Evolutionary conservation across 2,113 vertebrate genomes (phyloP).

Genomic region (Gambusia holbrooki): DNA sequence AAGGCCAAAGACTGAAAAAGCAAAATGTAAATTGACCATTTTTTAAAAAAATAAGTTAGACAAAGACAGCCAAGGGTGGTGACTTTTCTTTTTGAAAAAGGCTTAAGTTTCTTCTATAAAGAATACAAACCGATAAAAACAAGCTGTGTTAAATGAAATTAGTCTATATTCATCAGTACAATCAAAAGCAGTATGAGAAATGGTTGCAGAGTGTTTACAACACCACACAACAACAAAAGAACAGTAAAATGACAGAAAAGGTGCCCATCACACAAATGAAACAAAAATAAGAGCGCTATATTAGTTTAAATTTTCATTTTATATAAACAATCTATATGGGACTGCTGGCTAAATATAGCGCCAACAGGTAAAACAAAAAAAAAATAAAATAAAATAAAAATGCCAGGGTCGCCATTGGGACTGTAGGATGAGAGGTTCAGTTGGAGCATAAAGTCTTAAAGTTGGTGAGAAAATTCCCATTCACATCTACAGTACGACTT

Average conservation of each 20-base stretch:
- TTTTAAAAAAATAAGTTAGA: constrained; percentile 59
- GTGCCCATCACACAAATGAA: constrained; percentile 70
- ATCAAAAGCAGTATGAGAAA: constrained; percentile 63
- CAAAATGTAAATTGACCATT: constrained; percentile 64
- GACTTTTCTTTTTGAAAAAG: constrained; percentile 38
- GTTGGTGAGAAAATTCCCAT: constrained; percentile 60
- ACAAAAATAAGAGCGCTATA: constrained; percentile 65
- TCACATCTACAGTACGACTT: constrained; percentile 53
- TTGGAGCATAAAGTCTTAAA: constrained; percentile 56
- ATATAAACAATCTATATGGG: constrained; percentile 70
- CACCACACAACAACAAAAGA: constrained; percentile 51
- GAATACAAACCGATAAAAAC: constrained; percentile 41
- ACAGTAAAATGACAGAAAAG: constrained; percentile 54
- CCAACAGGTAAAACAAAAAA: constrained; percentile 48
- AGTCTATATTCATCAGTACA: constrained; percentile 72
- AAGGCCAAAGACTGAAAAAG: constrained; percentile 34
- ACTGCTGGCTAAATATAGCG: constrained; percentile 66
- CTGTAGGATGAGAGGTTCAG: constrained; percentile 62
- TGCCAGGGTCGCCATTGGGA: constrained; percentile 60
- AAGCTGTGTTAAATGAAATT: constrained; percentile 58
- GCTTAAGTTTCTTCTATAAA: constrained; percentile 27
- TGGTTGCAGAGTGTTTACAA: constrained; percentile 60
- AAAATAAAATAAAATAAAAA: constrained; percentile 16
- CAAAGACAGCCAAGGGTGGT: constrained; percentile 39
- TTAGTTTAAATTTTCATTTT: constrained; percentile 66